phyloP scores from a whole-genome alignment of 2,113 vertebrate genomes.

The Patagioenas fasciata region DNA sequence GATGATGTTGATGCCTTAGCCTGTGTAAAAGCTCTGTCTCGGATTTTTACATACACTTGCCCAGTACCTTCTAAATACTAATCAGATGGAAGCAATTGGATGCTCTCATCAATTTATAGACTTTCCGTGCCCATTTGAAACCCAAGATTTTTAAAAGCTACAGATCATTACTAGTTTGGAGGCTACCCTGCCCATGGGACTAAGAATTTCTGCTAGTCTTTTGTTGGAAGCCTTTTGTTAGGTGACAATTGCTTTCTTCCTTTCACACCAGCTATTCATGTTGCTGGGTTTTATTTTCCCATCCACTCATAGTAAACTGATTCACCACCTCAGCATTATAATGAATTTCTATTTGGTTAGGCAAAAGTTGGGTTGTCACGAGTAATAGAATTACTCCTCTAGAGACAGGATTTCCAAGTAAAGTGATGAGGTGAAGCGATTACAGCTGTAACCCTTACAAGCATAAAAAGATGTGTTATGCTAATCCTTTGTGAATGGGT shows the following conservation, averaged over 20 bases:
- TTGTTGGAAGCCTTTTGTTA: constrained; percentile 46
- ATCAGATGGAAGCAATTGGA: not conserved
- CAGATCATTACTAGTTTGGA: not conserved
- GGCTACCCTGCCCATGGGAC: not conserved
- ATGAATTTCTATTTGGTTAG: constrained; percentile 30
- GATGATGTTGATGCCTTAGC: not conserved
- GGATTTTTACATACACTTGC: not conserved
- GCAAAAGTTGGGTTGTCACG: constrained; percentile 30
- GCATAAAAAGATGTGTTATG: constrained; percentile 60
- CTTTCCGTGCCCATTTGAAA: not conserved
- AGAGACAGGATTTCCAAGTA: constrained; percentile 49
- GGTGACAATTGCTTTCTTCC: not conserved
- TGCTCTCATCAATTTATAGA: not conserved
- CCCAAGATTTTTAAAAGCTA: not conserved
- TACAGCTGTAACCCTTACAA: constrained; percentile 65
- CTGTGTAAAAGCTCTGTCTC: not conserved
- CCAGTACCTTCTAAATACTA: not conserved
- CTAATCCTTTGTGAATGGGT: constrained; percentile 60
- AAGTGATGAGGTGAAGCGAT: constrained; percentile 63
- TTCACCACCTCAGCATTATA: constrained; percentile 32
- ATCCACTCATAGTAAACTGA: constrained; percentile 11
- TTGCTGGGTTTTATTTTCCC: constrained; percentile 20
- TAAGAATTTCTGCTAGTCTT: constrained; percentile 10
- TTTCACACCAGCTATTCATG: constrained; percentile 23
- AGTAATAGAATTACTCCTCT: constrained; percentile 52